These are phyloP conservation scores for Seriola aureovittata DNA, from an alignment of 2,113 vertebrate species.

Conservation along the genomic window DNA sequence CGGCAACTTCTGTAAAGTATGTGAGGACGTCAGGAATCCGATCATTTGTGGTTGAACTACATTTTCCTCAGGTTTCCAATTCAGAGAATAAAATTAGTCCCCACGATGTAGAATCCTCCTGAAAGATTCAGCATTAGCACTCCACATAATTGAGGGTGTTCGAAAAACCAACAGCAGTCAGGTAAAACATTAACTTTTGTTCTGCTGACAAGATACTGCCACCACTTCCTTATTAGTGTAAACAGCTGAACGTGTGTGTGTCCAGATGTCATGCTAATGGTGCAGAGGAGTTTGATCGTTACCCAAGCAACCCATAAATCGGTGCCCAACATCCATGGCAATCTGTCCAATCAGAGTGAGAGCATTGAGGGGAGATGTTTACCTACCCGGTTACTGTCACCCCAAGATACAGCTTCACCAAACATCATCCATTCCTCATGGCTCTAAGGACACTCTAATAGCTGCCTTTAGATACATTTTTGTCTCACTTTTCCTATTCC, in stretches of 20 bases:
- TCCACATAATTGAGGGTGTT: constrained; percentile 8
- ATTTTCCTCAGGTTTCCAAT: constrained; percentile 10
- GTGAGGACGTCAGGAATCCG: neutral
- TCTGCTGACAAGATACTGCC: constrained; percentile 71
- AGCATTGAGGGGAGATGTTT: constrained; percentile 15
- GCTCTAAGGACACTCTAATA: neutral
- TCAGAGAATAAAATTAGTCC: neutral
- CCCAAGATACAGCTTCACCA: constrained; percentile 10
- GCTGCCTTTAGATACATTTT: neutral
- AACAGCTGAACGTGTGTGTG: constrained; percentile 62
- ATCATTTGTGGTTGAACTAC: neutral
- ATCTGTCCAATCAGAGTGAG: constrained; percentile 61
- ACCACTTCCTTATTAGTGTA: constrained; percentile 73
- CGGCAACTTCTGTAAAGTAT: neutral
- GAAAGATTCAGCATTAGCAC: constrained; percentile 6
- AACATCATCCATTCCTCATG: neutral
- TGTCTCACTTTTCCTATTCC: neutral
- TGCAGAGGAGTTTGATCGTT: constrained; percentile 57
- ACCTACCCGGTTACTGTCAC: neutral
- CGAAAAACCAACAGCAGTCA: constrained; percentile 22
- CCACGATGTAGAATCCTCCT: neutral
- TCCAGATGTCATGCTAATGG: constrained; percentile 73
- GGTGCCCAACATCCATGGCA: neutral
- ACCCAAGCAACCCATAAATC: constrained; percentile 67
- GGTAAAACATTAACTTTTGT: constrained; percentile 86